A percentile compares a stretch with the other conserved stretches of the same genome.
These are phyloP conservation scores for Stomorhina lunata DNA, from an alignment of 2,888 invertebrate species.

Conservation along the genomic window DNA sequence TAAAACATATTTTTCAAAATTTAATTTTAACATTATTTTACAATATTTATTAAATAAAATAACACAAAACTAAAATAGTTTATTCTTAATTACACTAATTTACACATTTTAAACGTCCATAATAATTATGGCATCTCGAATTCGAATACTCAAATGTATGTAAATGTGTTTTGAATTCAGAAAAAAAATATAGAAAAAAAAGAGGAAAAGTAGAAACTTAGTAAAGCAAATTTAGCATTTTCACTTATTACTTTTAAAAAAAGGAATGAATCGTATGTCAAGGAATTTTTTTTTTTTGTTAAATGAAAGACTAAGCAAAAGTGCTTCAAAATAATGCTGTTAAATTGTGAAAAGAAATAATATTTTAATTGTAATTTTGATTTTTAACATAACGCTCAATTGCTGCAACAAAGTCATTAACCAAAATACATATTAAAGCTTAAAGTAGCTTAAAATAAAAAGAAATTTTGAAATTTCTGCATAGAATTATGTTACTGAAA, in stretches of 20 bases:
- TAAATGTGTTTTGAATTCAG: conserved; percentile 5
- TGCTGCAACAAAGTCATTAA: too few relatives aligned
- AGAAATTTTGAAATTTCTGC: too few relatives aligned
- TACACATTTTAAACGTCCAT: conserved; percentile 12
- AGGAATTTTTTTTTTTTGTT: background rate
- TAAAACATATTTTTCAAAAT: too few relatives aligned
- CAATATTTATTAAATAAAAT: background rate
- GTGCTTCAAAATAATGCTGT: conserved; percentile 5
- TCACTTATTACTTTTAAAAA: background rate
- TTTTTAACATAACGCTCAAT: too few relatives aligned
- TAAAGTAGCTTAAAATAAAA: too few relatives aligned
- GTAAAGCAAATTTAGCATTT: conserved; percentile 27
- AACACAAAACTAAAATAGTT: background rate
- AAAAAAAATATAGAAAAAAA: background rate
- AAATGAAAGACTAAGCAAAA: conserved; percentile 8
- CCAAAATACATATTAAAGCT: too few relatives aligned
- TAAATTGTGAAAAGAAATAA: conserved; percentile 1
- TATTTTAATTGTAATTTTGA: background rate
- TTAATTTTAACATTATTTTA: too few relatives aligned
- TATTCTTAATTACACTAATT: background rate
- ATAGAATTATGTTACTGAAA: too few relatives aligned
- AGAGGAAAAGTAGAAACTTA: conserved; percentile 16
- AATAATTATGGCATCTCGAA: background rate
- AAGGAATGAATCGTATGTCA: conserved; percentile 4
- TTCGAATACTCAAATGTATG: conserved; percentile 9